Evolutionary conservation across 30 jellyfish, hydroid and myxozoan species (phyloP).

Genomic region (Rhopilema esculentum): DNA sequence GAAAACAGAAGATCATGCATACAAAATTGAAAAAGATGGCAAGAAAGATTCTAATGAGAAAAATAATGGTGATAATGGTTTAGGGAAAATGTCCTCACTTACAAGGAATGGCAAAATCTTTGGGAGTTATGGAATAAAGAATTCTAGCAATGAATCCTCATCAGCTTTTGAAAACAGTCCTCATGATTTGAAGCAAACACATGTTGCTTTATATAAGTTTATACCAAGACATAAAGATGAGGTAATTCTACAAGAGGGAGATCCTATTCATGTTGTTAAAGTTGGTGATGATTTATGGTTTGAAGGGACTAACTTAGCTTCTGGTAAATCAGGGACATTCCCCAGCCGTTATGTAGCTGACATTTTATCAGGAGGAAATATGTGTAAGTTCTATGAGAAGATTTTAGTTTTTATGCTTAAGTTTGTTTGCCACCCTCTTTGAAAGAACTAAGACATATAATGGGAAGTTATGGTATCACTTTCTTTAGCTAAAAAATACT

Average conservation of each 20-base stretch:
- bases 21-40: neutral
- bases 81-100: constrained; percentile 11
- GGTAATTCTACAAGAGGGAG: constrained; percentile 79
- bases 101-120: constrained; percentile 21
- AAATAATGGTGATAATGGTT: constrained; percentile 23
- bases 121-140: constrained; percentile 9
- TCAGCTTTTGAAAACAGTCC: neutral
- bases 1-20: neutral
- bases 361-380: constrained; percentile 51
- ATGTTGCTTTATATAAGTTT: constrained; percentile 83
- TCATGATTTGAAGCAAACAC: constrained; percentile 75
- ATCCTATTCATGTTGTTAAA: constrained; percentile 80
- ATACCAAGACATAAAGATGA: constrained; percentile 95
- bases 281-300: constrained; percentile 85
- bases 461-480: no score
- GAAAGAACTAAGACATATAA: neutral
- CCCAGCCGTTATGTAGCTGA: constrained; percentile 95
- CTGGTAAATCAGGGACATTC: constrained; percentile 85
- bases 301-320: constrained; percentile 86
- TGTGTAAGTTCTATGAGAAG: neutral
- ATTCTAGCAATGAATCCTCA: constrained; percentile 19
- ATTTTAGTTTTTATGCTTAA: neutral
- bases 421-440: neutral
- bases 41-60: constrained; percentile 2
- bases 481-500: no score